phyloP scores from a whole-genome alignment of 2,888 invertebrate genomes.

The Cryptosula pallasiana region DNA sequence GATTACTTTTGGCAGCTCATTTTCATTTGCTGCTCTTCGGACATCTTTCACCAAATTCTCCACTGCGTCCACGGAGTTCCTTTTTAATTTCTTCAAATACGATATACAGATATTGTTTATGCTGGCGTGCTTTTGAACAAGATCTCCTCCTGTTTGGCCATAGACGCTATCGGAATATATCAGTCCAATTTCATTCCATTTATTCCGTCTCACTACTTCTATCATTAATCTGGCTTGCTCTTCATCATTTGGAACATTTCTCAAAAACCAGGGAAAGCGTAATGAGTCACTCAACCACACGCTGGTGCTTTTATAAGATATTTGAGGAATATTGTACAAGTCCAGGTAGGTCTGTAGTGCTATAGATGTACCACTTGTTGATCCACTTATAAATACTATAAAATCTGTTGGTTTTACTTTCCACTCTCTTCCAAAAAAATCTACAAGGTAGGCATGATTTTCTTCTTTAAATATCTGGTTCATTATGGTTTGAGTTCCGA shows the following conservation, averaged over 20 bases:
- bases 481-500: neutral
- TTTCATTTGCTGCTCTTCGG: neutral
- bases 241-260: conserved; percentile 44
- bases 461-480: neutral
- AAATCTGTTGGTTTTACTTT: neutral
- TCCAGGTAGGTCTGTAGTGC: conserved; percentile 35
- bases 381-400: conserved; percentile 25
- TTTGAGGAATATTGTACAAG: conserved; percentile 35
- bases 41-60: neutral
- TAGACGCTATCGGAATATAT: conserved; percentile 42
- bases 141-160: conserved; percentile 38
- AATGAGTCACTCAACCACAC: conserved; percentile 38
- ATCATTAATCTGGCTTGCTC: conserved; percentile 40
- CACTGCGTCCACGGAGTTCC: neutral
- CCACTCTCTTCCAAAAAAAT: neutral
- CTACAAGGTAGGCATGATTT: neutral
- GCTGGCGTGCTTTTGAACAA: conserved; percentile 33
- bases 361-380: conserved; percentile 38
- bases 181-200: conserved; percentile 40
- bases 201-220: conserved; percentile 34
- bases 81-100: neutral
- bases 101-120: conserved; percentile 38
- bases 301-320: conserved; percentile 40
- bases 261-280: conserved; percentile 41
- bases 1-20: neutral